Evolutionary conservation across 2,888 invertebrate species (phyloP).

Genomic region (Lampropteryx suffumata): DNA sequence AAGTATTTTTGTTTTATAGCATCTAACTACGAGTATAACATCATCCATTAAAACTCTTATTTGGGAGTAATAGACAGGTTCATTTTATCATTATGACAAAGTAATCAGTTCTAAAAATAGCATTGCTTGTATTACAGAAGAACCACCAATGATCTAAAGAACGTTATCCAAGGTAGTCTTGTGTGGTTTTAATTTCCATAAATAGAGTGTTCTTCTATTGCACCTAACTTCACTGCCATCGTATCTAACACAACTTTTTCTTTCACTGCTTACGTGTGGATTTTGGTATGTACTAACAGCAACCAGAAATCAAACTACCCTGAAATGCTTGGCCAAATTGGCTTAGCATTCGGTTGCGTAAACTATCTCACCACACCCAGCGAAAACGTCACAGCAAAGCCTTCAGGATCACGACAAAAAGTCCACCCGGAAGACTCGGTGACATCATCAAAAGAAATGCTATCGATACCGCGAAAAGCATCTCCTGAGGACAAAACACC

Average conservation of each 20-base stretch:
- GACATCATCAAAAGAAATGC: slow-evolving; percentile 59
- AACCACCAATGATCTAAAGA: slow-evolving; percentile 81
- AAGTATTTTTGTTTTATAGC: slow-evolving; percentile 65
- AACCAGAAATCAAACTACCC: slow-evolving; percentile 80
- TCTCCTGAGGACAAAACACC: slow-evolving; percentile 70
- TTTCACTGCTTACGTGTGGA: slow-evolving; percentile 61
- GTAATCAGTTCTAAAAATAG: slow-evolving; percentile 23
- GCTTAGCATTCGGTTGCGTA: slow-evolving; percentile 79
- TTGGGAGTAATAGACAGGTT: neutral
- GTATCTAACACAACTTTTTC: slow-evolving; percentile 47
- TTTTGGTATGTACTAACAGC: slow-evolving; percentile 61
- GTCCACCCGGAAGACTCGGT: slow-evolving; percentile 72
- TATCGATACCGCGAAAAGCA: slow-evolving; percentile 58
- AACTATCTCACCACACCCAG: slow-evolving; percentile 72
- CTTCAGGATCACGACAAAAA: slow-evolving; percentile 61
- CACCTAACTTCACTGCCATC: slow-evolving; percentile 37
- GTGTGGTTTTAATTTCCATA: slow-evolving; percentile 63
- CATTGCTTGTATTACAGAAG: slow-evolving; percentile 74
- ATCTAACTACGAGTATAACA: slow-evolving; percentile 20
- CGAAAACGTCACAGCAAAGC: slow-evolving; percentile 45
- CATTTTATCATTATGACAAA: slow-evolving; percentile 18
- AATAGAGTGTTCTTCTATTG: slow-evolving; percentile 33
- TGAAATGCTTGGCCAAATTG: slow-evolving; percentile 80
- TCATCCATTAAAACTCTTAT: slow-evolving; percentile 30
- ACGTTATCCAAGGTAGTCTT: slow-evolving; percentile 78